phyloP scores from a whole-genome alignment of 2,113 vertebrate species.

The Hydrolagus affinis region DNA sequence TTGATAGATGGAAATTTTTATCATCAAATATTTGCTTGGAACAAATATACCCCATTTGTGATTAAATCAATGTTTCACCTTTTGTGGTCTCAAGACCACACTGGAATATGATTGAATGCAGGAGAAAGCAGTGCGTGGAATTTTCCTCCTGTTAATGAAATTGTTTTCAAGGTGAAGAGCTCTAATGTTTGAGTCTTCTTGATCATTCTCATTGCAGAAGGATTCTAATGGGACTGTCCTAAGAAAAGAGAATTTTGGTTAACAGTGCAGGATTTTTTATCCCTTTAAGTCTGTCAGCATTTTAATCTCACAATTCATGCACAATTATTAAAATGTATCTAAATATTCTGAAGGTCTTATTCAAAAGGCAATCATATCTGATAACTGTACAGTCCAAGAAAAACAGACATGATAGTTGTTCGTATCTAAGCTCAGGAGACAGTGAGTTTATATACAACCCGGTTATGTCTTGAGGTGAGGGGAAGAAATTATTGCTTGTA shows the following conservation, averaged over 20 bases:
- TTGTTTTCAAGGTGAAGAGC: constrained; percentile 85
- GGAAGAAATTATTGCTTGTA: no score
- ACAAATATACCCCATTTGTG: not conserved
- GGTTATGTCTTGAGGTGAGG: no score
- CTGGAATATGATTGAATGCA: constrained; percentile 81
- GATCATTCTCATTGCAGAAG: constrained; percentile 62
- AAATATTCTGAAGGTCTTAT: no score
- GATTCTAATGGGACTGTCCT: constrained; percentile 70
- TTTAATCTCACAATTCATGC: not conserved
- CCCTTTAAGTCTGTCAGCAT: not conserved
- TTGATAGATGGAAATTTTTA: not conserved
- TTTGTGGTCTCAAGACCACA: constrained; percentile 80
- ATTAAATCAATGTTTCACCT: constrained; percentile 51
- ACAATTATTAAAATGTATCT: no score
- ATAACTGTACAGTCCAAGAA: no score
- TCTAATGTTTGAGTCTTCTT: constrained; percentile 68
- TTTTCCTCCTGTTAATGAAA: constrained; percentile 68
- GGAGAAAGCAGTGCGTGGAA: constrained; percentile 73
- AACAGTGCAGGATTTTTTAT: not conserved
- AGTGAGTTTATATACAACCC: no score
- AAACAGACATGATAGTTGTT: no score
- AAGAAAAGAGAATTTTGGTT: not conserved
- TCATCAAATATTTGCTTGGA: not conserved
- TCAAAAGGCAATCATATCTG: no score
- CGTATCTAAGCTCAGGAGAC: no score